Percentiles rank a stretch among this genome's conserved stretches.
Conservation (phyloP, 1,140 invertebrate species). For the Platyscapa corneri region DNA sequence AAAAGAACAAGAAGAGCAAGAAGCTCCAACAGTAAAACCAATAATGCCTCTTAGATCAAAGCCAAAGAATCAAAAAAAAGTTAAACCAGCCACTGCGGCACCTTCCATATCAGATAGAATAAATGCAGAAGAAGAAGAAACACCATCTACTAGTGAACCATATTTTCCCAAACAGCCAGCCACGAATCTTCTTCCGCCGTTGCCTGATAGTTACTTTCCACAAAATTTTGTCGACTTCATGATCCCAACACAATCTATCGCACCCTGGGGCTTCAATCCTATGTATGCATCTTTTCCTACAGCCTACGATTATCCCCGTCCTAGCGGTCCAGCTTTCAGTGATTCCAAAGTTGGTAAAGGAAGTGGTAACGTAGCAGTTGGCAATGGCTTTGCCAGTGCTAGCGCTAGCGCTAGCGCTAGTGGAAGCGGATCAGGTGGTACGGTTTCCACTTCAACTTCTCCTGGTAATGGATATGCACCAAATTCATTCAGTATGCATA, state of each 20-base stretch:
- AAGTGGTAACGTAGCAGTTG: not conserved
- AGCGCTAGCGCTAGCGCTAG: conserved; percentile 24
- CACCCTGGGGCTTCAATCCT: conserved; percentile 6
- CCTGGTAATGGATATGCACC: not conserved
- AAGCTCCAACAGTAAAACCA: not conserved
- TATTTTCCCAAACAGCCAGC: not conserved
- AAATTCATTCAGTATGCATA: not conserved
- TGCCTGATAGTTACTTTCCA: conserved; percentile 1
- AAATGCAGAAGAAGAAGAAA: not conserved
- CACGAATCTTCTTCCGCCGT: conserved; percentile 44
- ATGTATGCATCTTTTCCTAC: not conserved
- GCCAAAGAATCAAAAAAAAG: not conserved
- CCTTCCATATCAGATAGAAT: not conserved
- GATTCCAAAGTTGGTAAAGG: not conserved
- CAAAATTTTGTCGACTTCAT: not conserved
- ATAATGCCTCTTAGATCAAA: not conserved
- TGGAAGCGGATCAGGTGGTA: not conserved
- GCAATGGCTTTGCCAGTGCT: not conserved
- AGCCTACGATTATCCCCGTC: conserved; percentile 35
- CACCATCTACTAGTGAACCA: not conserved
- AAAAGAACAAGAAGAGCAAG: conserved; percentile 7
- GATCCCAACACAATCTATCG: not conserved
- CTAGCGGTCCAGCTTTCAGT: conserved; percentile 48
- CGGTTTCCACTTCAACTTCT: conserved; percentile 5
- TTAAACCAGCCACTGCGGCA: not conserved